phyloP scores from a whole-genome alignment of 2,113 vertebrate species.

The Dasyprocta punctata region DNA sequence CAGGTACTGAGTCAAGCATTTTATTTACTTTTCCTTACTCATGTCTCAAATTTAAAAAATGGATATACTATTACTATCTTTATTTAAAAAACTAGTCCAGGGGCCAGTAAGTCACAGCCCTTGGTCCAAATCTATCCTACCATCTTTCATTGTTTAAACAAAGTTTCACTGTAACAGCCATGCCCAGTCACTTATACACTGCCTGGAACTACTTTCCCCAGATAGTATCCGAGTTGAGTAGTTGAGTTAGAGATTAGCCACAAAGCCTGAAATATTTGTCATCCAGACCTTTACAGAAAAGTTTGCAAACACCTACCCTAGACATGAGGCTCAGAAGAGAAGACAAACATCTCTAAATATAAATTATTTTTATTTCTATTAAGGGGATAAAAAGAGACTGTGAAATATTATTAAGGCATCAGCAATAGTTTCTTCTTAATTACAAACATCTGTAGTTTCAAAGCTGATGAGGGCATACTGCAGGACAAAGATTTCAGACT shows the following conservation, averaged over 20 bases:
- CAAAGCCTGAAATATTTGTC: not conserved
- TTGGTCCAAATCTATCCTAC: not conserved
- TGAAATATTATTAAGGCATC: conserved; percentile 11
- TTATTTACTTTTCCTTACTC: not conserved
- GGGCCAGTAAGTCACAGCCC: not conserved
- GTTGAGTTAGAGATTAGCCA: not conserved
- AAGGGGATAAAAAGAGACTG: not conserved
- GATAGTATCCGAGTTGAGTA: not conserved
- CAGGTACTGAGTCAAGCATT: not conserved
- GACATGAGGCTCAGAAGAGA: not conserved
- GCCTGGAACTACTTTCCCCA: not conserved
- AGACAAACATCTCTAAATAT: not conserved
- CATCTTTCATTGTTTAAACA: not conserved
- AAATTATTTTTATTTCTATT: conserved; percentile 7
- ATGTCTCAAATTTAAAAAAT: not conserved
- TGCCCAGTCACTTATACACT: rapidly evolving
- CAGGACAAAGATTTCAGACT: not conserved
- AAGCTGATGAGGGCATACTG: not conserved
- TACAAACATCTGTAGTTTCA: not conserved
- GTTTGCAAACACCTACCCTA: not conserved
- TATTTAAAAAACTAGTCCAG: not conserved
- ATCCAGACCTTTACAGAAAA: not conserved
- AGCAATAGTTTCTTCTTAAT: not conserved
- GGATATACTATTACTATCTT: not conserved
- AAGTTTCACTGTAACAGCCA: not conserved